Conservation (phyloP, 2,113 vertebrate species). For the Halichoeres trimaculatus region DNA sequence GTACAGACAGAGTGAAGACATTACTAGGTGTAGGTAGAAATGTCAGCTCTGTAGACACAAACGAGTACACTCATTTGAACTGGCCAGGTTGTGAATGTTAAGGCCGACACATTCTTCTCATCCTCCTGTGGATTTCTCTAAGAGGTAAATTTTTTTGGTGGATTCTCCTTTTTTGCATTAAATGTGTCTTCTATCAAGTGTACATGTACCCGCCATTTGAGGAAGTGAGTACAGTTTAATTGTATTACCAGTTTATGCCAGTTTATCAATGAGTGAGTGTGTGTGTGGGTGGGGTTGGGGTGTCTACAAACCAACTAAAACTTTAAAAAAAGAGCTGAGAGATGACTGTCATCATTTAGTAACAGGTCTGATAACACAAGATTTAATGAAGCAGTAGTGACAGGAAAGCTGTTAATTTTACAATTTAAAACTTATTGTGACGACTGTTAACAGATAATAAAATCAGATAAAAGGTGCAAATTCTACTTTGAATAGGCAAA, state of each 20-base stretch:
- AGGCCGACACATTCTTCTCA: no score
- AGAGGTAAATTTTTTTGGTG: not conserved
- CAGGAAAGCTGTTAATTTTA: not conserved
- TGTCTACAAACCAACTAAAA: slow-evolving; percentile 33
- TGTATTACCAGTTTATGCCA: slow-evolving; percentile 1
- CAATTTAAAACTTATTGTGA: not conserved
- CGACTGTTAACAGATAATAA: slow-evolving; percentile 31
- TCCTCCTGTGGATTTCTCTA: not conserved
- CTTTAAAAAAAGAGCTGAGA: slow-evolving; percentile 22
- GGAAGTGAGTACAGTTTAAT: slow-evolving; percentile 2
- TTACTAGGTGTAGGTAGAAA: slow-evolving; percentile 19
- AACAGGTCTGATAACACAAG: slow-evolving; percentile 12
- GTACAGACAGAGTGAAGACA: slow-evolving; percentile 7
- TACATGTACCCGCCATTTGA: slow-evolving; percentile 5
- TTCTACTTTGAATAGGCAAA: slow-evolving; percentile 14
- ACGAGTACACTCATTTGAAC: not conserved
- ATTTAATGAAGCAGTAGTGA: slow-evolving; percentile 12
- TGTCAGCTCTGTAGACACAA: slow-evolving; percentile 49
- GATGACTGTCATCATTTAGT: slow-evolving; percentile 15
- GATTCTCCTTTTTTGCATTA: slow-evolving; percentile 10
- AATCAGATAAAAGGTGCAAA: slow-evolving; percentile 24
- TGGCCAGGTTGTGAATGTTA: not conserved
- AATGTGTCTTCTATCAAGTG: not conserved
- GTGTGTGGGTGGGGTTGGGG: no score
- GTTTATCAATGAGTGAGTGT: no score